Conservation (phyloP, 2,888 invertebrate genomes). For the Coremacera marginata region DNA sequence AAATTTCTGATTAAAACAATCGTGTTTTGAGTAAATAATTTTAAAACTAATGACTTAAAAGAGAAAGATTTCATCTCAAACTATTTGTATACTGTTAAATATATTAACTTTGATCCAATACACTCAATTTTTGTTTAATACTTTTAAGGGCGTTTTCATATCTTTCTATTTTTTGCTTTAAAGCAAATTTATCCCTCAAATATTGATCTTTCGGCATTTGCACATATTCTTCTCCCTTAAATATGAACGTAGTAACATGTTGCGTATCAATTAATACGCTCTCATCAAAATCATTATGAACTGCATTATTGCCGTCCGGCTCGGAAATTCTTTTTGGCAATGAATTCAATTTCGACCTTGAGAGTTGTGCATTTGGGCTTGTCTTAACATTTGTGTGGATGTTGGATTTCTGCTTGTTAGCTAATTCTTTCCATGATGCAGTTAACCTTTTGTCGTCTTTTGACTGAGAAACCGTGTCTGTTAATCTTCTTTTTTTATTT, state of each 20-base stretch:
- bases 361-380: not conserved
- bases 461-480: not conserved
- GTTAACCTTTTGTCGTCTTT: not conserved
- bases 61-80: not conserved
- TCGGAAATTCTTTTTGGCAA: not conserved
- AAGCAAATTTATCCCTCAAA: conserved; percentile 56
- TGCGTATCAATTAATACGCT: conserved; percentile 47
- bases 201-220: conserved; percentile 66
- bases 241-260: conserved; percentile 61
- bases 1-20: not conserved
- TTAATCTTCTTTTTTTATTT: not conserved
- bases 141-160: conserved; percentile 55
- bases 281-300: not conserved
- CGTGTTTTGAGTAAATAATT: not conserved
- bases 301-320: not conserved
- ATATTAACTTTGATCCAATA: conserved; percentile 27
- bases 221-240: conserved; percentile 64
- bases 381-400: not conserved
- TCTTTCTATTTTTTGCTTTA: conserved; percentile 51
- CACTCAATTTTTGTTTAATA: conserved; percentile 48
- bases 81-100: not conserved
- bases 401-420: not conserved
- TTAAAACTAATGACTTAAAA: not conserved
- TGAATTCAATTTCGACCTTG: not conserved
- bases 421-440: not conserved